phyloP scores from a whole-genome alignment of 2,797 vertebrate genomes.

The Tenualosa thibaudeaui region DNA sequence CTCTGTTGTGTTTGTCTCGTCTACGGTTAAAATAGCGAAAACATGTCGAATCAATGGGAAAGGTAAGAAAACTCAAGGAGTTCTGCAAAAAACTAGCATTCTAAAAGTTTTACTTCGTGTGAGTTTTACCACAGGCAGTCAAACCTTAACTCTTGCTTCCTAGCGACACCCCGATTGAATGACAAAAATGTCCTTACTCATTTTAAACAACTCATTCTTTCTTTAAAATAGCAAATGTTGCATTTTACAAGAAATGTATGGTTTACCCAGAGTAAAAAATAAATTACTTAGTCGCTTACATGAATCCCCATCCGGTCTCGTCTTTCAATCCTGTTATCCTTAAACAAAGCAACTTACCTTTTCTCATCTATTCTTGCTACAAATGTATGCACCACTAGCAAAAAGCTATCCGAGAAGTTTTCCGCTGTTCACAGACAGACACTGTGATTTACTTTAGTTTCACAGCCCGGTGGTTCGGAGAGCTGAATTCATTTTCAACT shows the following conservation, averaged over 20 bases:
- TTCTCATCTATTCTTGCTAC: neutral
- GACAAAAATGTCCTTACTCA: neutral
- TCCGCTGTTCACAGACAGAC: neutral
- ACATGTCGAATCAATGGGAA: neutral
- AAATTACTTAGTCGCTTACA: neutral
- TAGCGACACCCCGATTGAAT: neutral
- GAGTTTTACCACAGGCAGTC: neutral
- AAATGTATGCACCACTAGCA: neutral
- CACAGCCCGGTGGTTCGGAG: constrained; percentile 28
- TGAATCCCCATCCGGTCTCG: neutral
- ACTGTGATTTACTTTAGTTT: constrained; percentile 32
- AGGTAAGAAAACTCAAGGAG: neutral
- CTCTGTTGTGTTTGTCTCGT: neutral
- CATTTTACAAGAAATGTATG: neutral
- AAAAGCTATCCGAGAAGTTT: neutral
- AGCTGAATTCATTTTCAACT: constrained; percentile 27
- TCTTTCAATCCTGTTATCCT: neutral
- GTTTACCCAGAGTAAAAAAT: neutral
- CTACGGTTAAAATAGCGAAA: neutral
- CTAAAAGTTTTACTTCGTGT: neutral
- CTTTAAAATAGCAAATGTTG: neutral
- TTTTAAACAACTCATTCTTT: neutral
- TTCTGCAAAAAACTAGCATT: neutral
- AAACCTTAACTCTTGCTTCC: neutral
- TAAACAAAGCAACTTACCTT: constrained; percentile 33